phyloP scores from a whole-genome alignment of 2,797 vertebrate genomes.

The Myotis vivesi region DNA sequence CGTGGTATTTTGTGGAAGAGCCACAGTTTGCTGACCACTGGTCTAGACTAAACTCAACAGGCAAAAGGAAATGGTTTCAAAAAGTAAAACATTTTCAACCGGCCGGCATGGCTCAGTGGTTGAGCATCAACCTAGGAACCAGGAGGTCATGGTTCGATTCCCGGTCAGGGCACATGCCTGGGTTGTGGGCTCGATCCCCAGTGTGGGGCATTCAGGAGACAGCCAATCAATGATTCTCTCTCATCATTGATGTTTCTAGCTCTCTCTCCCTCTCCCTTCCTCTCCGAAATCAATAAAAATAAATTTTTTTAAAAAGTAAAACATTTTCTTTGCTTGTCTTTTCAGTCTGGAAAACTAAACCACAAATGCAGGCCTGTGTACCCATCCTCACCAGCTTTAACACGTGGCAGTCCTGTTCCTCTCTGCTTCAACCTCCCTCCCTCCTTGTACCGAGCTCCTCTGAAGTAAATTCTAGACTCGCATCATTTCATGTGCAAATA shows the following conservation, averaged over 20 bases:
- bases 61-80: neutral
- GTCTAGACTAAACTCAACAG: neutral
- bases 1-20: too few relatives aligned
- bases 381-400: neutral
- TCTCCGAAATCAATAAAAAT: too few relatives aligned
- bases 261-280: too few relatives aligned
- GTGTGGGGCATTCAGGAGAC: too few relatives aligned
- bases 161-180: too few relatives aligned
- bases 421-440: neutral
- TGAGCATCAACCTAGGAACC: too few relatives aligned
- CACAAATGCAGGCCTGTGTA: neutral
- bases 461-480: neutral
- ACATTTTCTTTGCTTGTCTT: neutral
- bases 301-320: neutral
- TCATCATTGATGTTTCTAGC: too few relatives aligned
- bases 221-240: too few relatives aligned
- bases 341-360: neutral
- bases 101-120: too few relatives aligned
- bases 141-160: too few relatives aligned
- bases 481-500: neutral
- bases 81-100: neutral
- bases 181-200: too few relatives aligned
- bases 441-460: neutral
- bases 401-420: neutral
- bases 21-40: too few relatives aligned